Evolutionary conservation across 2,797 vertebrate genomes (phyloP), one percentile per base, ranked within the genome.

Genomic region (Acestrorhynchus altus): DNA sequence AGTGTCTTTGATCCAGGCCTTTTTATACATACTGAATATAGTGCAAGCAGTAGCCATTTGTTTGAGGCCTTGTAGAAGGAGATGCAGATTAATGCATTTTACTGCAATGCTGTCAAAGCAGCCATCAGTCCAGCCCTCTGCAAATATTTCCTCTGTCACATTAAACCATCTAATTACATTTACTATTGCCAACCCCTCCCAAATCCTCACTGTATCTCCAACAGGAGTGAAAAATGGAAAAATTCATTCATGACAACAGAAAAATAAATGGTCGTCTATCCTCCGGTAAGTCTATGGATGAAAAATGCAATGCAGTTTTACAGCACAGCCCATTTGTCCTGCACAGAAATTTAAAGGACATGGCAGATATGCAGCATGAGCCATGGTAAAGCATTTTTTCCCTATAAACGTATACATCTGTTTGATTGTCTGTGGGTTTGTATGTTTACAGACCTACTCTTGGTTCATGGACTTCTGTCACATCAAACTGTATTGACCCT

Each of bases 151-250:
- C 68, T 60, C 63, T 80, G 80, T 80, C 75, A 80, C 65, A 82
- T 84, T 82, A 80, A 80, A 54, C 67, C 64, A 78, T 74, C 74
- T 82, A 82, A 82, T 82, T 82, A 69, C 74, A 42, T 82, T 80
- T 77, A 77, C 74, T 57, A 73, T 74, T 66, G 49, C 75, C 67
- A 71, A 56, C 56, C 28, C n/a, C 64, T 68, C 64, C 44, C 39
- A 69, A 59, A 69, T 74, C 31, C 20, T 63, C 42, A 35, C 26
- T 65, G 26, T 74, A 59, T 66, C 44, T 74, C 74, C 61, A 75
- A 56, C 28, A 35, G 54, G 42, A 39, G 65, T 72, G 65, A 80
- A 72, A 82, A 77, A 79, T 68, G 61, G 67, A 24, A 47, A 76
- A 64, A 79, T 77, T 74, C 67, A 82, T 76, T 74, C 60, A 73